Conservation (phyloP, 37 sponge, comb jelly and placozoan species). For the Hormiphora californensis region DNA sequence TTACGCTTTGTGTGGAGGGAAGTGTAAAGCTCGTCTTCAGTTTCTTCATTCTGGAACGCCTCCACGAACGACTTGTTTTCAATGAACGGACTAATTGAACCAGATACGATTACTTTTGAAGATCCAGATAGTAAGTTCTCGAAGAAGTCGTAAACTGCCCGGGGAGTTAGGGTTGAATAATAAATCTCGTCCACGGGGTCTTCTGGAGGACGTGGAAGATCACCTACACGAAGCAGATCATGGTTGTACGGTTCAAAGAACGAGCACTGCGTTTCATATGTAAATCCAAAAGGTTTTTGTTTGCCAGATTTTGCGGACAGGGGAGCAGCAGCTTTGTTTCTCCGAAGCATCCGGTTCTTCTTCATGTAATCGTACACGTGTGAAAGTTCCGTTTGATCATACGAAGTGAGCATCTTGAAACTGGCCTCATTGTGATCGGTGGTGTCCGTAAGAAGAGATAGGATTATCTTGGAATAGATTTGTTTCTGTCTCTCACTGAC, state of each 20-base stretch:
- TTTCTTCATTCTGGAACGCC: not conserved
- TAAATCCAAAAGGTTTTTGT: no score
- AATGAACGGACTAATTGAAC: constrained; percentile 25
- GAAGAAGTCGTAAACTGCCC: no score
- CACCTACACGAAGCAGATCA: no score
- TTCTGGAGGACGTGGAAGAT: no score
- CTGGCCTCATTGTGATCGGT: not conserved
- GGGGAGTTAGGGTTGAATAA: no score
- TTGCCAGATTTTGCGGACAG: no score
- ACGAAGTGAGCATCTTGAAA: not conserved
- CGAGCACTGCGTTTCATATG: no score
- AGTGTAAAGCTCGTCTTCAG: not conserved
- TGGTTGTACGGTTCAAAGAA: no score
- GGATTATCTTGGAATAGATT: not conserved
- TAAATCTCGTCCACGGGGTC: no score
- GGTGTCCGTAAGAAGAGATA: not conserved
- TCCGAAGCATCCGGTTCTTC: not conserved
- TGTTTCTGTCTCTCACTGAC: not conserved
- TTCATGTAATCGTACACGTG: constrained; percentile 6
- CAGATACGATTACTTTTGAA: constrained; percentile 18
- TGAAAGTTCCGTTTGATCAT: not conserved
- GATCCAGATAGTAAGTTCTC: no score
- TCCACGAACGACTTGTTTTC: constrained; percentile 7
- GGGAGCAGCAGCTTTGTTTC: no score
- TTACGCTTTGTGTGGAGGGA: constrained; percentile 27